Evolutionary conservation across 2,888 invertebrate species (phyloP).

Genomic region (Apocheima hispidaria): DNA sequence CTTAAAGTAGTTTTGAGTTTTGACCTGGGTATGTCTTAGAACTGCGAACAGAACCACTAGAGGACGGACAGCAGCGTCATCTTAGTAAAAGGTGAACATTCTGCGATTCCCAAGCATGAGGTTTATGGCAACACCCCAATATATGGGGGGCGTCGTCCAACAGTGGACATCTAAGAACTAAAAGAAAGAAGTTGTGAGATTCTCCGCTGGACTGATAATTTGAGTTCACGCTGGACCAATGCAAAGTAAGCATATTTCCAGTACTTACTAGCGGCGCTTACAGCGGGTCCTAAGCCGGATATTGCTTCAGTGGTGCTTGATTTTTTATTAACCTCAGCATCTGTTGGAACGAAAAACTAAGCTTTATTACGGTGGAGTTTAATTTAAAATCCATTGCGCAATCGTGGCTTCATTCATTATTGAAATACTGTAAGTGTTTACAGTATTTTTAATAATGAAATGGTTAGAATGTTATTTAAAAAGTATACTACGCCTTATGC

Average conservation of each 20-base stretch:
- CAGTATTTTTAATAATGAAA: background rate
- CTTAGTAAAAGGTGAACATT: no score
- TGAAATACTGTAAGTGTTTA: no score
- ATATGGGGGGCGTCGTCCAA: no score
- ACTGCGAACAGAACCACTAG: no score
- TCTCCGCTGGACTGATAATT: background rate
- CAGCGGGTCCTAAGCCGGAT: slow-evolving; percentile 78
- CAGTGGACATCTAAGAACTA: background rate
- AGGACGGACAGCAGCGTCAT: no score
- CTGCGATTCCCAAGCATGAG: no score
- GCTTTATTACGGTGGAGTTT: slow-evolving; percentile 25
- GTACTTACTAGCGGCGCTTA: slow-evolving; percentile 80
- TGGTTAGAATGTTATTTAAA: no score
- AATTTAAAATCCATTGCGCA: slow-evolving; percentile 8
- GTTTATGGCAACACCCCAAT: no score
- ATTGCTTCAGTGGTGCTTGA: slow-evolving; percentile 66
- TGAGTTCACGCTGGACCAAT: slow-evolving; percentile 20
- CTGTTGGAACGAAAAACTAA: slow-evolving; percentile 55
- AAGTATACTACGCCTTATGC: no score
- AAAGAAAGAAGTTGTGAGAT: background rate
- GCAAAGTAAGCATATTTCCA: slow-evolving; percentile 17
- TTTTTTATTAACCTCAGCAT: slow-evolving; percentile 73
- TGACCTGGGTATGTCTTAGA: no score
- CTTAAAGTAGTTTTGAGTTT: no score
- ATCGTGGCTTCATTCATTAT: no score